Conservation (phyloP, 1,140 invertebrate genomes). For the Rhopalosiphum padi region DNA sequence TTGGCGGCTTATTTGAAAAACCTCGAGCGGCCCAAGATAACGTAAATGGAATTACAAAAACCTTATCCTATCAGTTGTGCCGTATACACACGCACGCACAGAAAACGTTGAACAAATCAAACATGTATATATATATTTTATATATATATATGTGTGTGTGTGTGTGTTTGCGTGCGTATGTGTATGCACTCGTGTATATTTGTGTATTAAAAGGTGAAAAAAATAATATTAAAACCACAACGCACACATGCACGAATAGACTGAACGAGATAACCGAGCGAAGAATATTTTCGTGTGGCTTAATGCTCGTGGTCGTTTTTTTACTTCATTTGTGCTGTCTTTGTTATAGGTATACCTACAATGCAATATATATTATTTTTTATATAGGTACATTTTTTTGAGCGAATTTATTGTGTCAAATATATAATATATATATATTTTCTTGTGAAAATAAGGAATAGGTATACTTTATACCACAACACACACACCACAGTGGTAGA, state of each 20-base stretch:
- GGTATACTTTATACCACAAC: neutral
- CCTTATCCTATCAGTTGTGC: conserved; percentile 44
- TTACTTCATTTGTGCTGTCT: neutral
- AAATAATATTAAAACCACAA: conserved; percentile 10
- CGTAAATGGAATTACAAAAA: conserved; percentile 34
- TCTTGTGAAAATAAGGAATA: accelerated
- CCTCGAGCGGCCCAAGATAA: conserved; percentile 35
- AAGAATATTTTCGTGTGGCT: conserved; percentile 19
- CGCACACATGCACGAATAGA: conserved; percentile 31
- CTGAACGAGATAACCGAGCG: conserved; percentile 18
- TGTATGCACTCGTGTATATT: too few species aligned
- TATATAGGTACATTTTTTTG: neutral
- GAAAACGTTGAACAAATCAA: conserved; percentile 33
- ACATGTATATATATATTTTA: neutral
- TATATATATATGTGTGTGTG: neutral
- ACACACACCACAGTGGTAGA: neutral
- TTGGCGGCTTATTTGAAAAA: conserved; percentile 52
- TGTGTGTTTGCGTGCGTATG: too few species aligned
- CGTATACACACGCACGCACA: neutral
- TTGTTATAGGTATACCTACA: neutral
- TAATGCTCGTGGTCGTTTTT: neutral
- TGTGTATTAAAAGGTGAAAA: neutral
- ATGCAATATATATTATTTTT: neutral
- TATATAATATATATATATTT: neutral
- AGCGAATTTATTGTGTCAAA: neutral